A percentile compares a stretch with the other conserved stretches of the same genome.
phyloP scores from a whole-genome alignment of 2,888 invertebrate species.

The Tetranychus truncatus region DNA sequence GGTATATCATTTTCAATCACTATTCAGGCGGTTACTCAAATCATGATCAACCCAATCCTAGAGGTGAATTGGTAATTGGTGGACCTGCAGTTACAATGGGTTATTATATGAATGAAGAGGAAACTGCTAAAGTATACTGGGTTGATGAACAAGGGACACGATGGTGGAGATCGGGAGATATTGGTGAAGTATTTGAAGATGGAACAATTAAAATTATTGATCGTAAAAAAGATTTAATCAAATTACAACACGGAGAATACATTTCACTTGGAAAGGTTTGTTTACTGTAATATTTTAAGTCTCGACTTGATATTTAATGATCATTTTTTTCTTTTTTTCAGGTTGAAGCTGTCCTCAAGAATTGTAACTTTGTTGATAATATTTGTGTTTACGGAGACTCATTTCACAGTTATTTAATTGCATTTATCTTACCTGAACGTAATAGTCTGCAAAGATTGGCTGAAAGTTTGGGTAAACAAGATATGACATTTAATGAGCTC shows the following conservation, averaged over 20 bases:
- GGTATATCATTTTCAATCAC: not conserved
- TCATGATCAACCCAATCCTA: conserved; percentile 62
- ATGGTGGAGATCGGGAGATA: conserved; percentile 93
- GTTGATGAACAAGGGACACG: conserved; percentile 50
- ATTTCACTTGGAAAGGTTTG: conserved; percentile 80
- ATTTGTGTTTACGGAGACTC: conserved; percentile 92
- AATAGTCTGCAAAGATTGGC: conserved; percentile 48
- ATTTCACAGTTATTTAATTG: conserved; percentile 63
- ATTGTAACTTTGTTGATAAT: conserved; percentile 84
- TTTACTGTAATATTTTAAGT: not conserved
- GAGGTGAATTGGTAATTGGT: conserved; percentile 66
- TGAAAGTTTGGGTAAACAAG: conserved; percentile 41
- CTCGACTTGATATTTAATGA: not conserved
- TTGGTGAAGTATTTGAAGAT: conserved; percentile 78
- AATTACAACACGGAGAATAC: conserved; percentile 92
- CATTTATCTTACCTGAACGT: conserved; percentile 61
- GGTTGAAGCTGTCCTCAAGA: conserved; percentile 77
- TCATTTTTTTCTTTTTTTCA: not conserved
- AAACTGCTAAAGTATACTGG: conserved; percentile 53
- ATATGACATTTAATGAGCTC: conserved; percentile 47
- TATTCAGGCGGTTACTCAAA: conserved; percentile 53
- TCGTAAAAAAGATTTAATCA: conserved; percentile 95
- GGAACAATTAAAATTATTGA: conserved; percentile 92
- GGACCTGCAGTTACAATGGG: conserved; percentile 85
- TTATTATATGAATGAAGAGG: conserved; percentile 66